A percentile compares a stretch with the other conserved stretches of the same genome.
Evolutionary conservation across 1,140 invertebrate species (phyloP).

Genomic region (Phymorhynchus buccinoides): DNA sequence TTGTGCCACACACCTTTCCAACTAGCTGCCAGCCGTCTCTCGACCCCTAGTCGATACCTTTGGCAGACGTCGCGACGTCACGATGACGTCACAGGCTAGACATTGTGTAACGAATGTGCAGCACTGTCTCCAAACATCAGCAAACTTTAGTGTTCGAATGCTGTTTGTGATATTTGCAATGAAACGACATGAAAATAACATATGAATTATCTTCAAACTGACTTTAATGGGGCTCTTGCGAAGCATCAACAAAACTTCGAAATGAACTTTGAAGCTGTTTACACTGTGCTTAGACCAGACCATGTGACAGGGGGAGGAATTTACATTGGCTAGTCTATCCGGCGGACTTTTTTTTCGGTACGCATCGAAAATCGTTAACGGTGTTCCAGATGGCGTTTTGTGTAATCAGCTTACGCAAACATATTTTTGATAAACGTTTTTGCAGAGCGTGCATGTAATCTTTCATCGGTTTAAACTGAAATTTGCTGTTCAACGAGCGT

Average conservation of each 20-base stretch:
- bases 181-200: background rate
- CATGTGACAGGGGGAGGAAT: constrained; percentile 20
- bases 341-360: background rate
- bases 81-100: constrained; percentile 54
- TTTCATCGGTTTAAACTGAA: background rate
- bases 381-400: background rate
- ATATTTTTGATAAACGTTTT: background rate
- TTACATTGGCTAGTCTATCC: constrained; percentile 6
- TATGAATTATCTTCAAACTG: background rate
- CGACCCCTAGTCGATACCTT: constrained; percentile 37
- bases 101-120: constrained; percentile 42
- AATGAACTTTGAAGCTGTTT: background rate
- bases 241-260: background rate
- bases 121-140: constrained; percentile 28
- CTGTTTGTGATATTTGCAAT: background rate
- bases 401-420: background rate
- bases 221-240: background rate
- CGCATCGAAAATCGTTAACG: background rate
- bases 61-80: constrained; percentile 56
- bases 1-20: background rate
- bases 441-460: background rate
- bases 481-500: background rate
- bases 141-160: constrained; percentile 6
- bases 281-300: background rate
- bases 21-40: background rate